Evolutionary conservation across 2,797 vertebrate species (phyloP), one percentile per base, ranked within the genome.

Genomic region (Epinephelus coioides): DNA sequence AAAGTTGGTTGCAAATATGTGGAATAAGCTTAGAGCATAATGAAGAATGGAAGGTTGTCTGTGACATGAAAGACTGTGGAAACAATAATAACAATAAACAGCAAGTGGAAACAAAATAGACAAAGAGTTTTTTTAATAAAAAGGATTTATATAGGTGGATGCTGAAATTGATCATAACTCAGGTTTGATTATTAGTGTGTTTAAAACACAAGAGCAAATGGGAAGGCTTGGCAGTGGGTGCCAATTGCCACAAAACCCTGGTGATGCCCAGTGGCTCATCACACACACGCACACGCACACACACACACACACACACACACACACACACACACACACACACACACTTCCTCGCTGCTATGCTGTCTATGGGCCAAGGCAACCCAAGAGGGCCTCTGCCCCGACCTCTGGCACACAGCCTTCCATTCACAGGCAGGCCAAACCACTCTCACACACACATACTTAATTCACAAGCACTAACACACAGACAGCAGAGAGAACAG

Each of bases 381-480:
- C 78, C 74, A 67, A 57, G 30, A 79, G 79, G 79, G 73, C 81
- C 79, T 89, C 77, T 75, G 63, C 73, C 64, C 46, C 15, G 47
- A 89, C 81, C 77, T 81, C 82, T 87, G 81, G 69, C 81, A 76
- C 71, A 19, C 71, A 63, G 86, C 65, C 77, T 14, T 76, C 67
- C 62, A 81, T 88, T 86, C 75, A 89, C 76, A 86, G 27, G 64
- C 19, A 25, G 69, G 70, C 76, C 62, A 63, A 73, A 57, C 49
- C 67, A 57, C 44, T 53, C 44, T 68, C 51, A 51, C 51, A 73
- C 56, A 73, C 59, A 71, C 51, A 27, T 53, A 55, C 44, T 34
- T 34, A 72, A 25, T 43, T 46, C 23, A 73, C 51, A 43, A 57
- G 19, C 54, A 67, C 53, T 6, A 4, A 64, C 44, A 53, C 47